Evolutionary conservation across 2,113 vertebrate species (phyloP).

Genomic region (Nannobrachium achirus): DNA sequence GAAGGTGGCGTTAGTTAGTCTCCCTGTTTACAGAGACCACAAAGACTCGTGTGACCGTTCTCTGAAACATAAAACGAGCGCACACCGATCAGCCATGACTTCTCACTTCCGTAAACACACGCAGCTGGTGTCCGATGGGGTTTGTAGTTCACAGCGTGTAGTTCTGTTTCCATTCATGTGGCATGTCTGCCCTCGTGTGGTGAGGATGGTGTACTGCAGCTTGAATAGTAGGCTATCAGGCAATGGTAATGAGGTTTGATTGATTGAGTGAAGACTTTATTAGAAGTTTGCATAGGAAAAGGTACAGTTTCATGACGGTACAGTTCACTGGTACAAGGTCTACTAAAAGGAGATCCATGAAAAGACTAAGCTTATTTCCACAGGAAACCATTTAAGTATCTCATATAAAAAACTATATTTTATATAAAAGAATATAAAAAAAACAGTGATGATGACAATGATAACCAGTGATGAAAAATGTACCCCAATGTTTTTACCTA

Average conservation of each 20-base stretch:
- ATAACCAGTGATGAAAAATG: too few species aligned
- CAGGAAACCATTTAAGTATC: too few species aligned
- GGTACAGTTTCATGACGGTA: too few species aligned
- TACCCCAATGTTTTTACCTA: too few species aligned
- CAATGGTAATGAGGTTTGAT: too few species aligned
- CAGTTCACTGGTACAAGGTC: too few species aligned
- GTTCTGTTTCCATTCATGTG: neutral
- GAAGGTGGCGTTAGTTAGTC: neutral
- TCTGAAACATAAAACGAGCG: neutral
- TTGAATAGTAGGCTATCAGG: too few species aligned
- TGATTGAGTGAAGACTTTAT: too few species aligned
- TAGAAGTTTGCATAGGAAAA: too few species aligned
- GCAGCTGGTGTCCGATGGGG: conserved; percentile 14
- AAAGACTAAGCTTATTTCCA: too few species aligned
- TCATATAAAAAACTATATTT: too few species aligned
- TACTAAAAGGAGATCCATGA: too few species aligned
- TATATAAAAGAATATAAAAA: neutral
- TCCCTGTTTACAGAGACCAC: neutral
- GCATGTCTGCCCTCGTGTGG: conserved; percentile 9
- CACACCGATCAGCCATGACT: neutral
- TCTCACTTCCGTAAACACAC: conserved; percentile 32
- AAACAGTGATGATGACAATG: neutral
- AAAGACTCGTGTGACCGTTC: neutral
- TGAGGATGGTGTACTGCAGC: neutral
- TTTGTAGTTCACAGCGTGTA: conserved; percentile 42